Conservation (phyloP, 2,888 invertebrate species). For the Drosophila silvestris region DNA sequence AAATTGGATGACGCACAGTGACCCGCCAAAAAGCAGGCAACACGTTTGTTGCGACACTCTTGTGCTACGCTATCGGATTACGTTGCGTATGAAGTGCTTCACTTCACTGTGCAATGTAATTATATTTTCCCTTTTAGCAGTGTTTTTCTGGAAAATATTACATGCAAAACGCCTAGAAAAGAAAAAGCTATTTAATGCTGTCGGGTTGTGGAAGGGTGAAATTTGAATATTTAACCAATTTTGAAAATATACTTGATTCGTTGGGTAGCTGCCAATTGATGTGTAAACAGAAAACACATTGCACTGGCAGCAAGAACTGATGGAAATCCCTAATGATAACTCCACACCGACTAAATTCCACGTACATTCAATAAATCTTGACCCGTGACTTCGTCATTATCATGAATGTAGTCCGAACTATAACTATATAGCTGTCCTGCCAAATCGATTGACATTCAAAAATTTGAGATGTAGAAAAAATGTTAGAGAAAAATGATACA, state of each 20-base stretch:
- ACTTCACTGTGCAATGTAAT: neutral
- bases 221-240: too few species aligned
- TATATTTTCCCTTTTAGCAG: neutral
- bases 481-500: neutral
- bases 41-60: constrained; percentile 1
- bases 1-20: constrained; percentile 9
- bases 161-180: neutral
- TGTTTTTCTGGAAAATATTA: neutral
- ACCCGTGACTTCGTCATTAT: too few species aligned
- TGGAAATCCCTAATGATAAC: too few species aligned
- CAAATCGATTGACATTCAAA: neutral
- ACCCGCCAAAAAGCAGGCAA: constrained; percentile 30
- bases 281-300: too few species aligned
- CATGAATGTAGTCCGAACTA: neutral
- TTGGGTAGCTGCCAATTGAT: too few species aligned
- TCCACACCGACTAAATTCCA: too few species aligned
- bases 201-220: too few species aligned
- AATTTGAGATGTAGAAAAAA: neutral
- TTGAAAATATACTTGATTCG: too few species aligned
- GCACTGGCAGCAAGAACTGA: too few species aligned
- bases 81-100: constrained; percentile 26
- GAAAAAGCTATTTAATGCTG: too few species aligned
- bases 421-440: neutral
- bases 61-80: constrained; percentile 1
- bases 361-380: too few species aligned